Base-by-base conservation (phyloP, 2,113 vertebrate genomes). In the Nerophis ophidion region DNA sequence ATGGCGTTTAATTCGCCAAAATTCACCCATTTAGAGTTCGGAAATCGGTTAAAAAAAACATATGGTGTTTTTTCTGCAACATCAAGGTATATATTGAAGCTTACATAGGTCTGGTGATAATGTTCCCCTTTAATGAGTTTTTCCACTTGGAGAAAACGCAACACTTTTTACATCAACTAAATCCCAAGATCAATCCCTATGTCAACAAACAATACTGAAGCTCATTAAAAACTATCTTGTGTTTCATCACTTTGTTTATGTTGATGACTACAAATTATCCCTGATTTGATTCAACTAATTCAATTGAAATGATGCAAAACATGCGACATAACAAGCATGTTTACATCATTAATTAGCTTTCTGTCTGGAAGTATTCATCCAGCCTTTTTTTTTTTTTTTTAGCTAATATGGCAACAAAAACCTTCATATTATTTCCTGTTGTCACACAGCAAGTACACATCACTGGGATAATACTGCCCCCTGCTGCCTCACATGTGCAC, bases 401-500 rank as follows among this genome's bases (percentile, higher is more conserved):
- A 57, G 63, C 15, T n/a, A 60, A 62, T 51, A 13, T 42, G 15
- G 40, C 42, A 14, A 55, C 26, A 35, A 51, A 52, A 54, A 53
- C 1, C 10, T 48, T 57, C 42, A 47, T n/a, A 15, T 47, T 19
- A 4, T 48, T 5, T 65, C 16, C 14, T 45, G 9, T 2, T 14
- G 26, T 26, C 26, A 26, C 40, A 52, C 48, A 40, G 48, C 47
- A 55, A 57, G 50, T 49, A 59, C 45, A 48, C 44, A 57, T 16
- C n/a, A 17, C 13, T 1, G 14, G 62, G 83, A 78, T 50, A 35
- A 57, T 84, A 82, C 84, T 87, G 87, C 85, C 89, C 82, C 63
- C 89, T 89, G 68, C 75, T 87, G 87, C 70, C 57, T 55, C 17
- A 55, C 6, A 19, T 52, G n/a, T 6, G 56, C 35, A 79, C n/a